These are phyloP conservation scores for Hemiscyllium ocellatum DNA, from an alignment of 2,113 vertebrate genomes.

Conservation along the genomic window DNA sequence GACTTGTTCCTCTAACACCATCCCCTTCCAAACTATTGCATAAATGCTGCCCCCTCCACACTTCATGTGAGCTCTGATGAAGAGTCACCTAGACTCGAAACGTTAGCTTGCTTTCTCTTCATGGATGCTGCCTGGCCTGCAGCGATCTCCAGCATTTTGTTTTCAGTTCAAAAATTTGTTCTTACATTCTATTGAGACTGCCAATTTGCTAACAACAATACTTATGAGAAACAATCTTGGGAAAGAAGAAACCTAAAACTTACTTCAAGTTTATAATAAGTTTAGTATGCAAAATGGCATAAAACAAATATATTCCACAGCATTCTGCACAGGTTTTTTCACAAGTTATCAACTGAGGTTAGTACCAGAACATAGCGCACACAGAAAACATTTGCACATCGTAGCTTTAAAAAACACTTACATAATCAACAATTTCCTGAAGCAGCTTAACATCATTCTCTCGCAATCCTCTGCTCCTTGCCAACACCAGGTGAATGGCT, in stretches of 20 bases:
- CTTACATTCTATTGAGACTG: neutral
- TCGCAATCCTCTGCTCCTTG: slow-evolving; percentile 70
- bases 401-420: slow-evolving; percentile 52
- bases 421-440: slow-evolving; percentile 70
- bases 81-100: too few species aligned
- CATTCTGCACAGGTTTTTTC: neutral
- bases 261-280: neutral
- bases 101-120: too few species aligned
- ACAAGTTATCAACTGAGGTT: neutral
- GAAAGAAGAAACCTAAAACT: neutral
- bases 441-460: slow-evolving; percentile 72
- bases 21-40: too few species aligned
- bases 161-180: too few species aligned
- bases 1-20: too few species aligned
- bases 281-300: neutral
- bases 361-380: neutral
- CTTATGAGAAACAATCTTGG: neutral
- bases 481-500: slow-evolving; percentile 79
- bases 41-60: too few species aligned
- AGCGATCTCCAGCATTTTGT: too few species aligned
- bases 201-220: neutral
- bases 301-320: neutral
- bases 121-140: too few species aligned
- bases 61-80: too few species aligned
- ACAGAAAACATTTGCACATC: neutral